A percentile compares a stretch with the other conserved stretches of the same genome.
Conservation (phyloP, 2,888 invertebrate species). For the Litoditis marina region DNA sequence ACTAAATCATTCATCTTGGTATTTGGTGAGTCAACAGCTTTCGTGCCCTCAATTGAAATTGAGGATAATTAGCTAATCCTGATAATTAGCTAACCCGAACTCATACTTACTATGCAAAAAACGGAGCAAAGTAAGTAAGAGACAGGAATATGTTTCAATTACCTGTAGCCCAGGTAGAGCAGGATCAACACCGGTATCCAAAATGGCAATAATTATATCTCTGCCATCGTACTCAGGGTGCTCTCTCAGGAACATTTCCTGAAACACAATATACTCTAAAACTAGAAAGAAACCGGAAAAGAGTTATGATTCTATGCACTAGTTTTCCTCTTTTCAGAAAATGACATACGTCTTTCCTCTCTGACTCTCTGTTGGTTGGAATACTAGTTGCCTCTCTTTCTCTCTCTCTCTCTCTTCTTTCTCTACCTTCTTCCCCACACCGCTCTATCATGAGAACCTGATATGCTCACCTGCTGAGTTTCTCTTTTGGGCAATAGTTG, state of each 20-base stretch:
- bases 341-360: not conserved
- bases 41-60: no score
- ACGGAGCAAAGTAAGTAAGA: not conserved
- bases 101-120: not conserved
- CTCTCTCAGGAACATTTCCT: constrained; percentile 45
- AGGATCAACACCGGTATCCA: constrained; percentile 97
- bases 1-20: no score
- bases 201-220: constrained; percentile 85
- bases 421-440: no score
- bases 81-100: not conserved
- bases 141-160: not conserved
- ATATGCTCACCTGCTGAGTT: constrained; percentile 15
- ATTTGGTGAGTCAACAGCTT: no score
- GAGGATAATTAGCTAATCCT: no score
- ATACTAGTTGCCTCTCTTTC: no score
- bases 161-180: constrained; percentile 88
- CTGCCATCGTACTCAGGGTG: constrained; percentile 73
- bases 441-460: not conserved
- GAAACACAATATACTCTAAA: not conserved
- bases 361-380: no score
- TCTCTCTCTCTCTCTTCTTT: no score
- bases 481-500: constrained; percentile 15
- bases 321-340: not conserved
- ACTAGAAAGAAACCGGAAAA: not conserved
- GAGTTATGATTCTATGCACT: not conserved